These are phyloP conservation scores for Probosciger aterrimus DNA, from an alignment of 2,113 vertebrate species.

Conservation along the genomic window DNA sequence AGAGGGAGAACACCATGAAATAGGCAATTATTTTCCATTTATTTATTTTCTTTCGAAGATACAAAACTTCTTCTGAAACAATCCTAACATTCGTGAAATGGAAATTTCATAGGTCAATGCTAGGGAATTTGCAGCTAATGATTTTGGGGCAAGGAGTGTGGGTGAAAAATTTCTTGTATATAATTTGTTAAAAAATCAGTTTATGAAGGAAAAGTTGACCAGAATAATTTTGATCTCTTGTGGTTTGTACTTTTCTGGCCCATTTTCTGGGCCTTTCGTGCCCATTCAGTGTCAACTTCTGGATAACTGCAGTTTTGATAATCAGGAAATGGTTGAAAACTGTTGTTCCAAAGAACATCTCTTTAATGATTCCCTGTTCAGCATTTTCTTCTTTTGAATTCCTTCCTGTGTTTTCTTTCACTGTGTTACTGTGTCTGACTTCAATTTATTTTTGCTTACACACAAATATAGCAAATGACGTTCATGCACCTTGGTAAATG, in stretches of 20 bases:
- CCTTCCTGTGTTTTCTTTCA: background rate
- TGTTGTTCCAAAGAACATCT: background rate
- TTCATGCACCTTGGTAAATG: background rate
- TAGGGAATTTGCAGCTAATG: background rate
- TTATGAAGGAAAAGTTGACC: background rate
- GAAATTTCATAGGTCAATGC: background rate
- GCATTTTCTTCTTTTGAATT: background rate
- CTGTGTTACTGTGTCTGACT: background rate
- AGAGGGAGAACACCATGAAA: background rate
- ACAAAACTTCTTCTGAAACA: background rate
- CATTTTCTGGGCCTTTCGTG: background rate
- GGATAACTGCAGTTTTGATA: background rate
- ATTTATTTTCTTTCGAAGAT: background rate
- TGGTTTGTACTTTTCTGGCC: background rate
- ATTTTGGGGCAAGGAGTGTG: background rate
- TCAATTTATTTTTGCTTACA: background rate
- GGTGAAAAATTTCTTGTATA: background rate
- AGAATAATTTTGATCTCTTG: background rate
- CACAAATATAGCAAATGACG: background rate
- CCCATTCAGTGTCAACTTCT: background rate
- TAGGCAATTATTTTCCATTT: background rate
- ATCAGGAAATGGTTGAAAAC: background rate
- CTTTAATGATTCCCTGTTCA: background rate
- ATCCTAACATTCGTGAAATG: background rate
- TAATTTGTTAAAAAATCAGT: background rate